These are phyloP conservation scores for Apteryx mantelli DNA, from an alignment of 2,113 vertebrate genomes.

Conservation along the genomic window DNA sequence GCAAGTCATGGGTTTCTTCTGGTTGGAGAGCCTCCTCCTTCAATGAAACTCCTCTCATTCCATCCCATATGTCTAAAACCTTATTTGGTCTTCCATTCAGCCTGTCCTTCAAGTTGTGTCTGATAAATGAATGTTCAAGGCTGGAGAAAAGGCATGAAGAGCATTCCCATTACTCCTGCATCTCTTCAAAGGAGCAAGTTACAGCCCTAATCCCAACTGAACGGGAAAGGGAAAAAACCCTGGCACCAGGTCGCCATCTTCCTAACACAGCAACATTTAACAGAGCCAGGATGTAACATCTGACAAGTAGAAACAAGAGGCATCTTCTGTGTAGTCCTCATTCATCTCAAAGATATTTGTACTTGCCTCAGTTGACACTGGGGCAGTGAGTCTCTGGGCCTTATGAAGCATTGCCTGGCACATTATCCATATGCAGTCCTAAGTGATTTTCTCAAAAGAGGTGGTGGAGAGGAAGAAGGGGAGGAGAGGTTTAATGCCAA, in stretches of 20 bases:
- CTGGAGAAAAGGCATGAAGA: background rate
- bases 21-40: background rate
- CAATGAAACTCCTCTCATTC: background rate
- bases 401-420: background rate
- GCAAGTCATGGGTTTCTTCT: background rate
- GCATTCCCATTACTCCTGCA: background rate
- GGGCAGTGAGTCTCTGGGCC: background rate
- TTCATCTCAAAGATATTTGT: background rate
- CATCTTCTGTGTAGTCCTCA: background rate
- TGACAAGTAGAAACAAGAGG: background rate
- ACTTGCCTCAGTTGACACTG: background rate
- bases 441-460: background rate
- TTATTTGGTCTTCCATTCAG: background rate
- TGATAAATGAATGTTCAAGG: background rate
- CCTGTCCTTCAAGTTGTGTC: background rate
- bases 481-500: background rate
- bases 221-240: background rate
- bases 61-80: background rate
- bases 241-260: background rate
- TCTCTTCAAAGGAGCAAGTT: background rate
- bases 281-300: background rate
- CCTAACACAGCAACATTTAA: background rate
- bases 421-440: background rate
- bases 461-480: background rate
- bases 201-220: background rate